Evolutionary conservation across 2,113 vertebrate species (phyloP), one percentile per base, ranked within the genome.

Genomic region (Scomber colias): DNA sequence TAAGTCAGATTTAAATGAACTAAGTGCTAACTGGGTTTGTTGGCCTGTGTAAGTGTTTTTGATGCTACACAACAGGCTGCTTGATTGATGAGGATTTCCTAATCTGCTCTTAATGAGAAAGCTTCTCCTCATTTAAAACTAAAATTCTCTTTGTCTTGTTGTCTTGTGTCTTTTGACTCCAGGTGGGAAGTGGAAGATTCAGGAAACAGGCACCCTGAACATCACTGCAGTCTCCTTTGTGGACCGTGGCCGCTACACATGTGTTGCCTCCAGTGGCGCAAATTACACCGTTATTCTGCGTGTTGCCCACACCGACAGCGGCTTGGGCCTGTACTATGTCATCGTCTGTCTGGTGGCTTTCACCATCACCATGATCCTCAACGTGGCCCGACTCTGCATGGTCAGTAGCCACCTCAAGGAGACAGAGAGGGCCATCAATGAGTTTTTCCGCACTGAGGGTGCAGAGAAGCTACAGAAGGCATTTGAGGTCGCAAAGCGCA

Each of bases 381-480:
- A 99, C 71, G 94, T 97, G 67, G 95, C 97, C 0, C 96, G 96
- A 1, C 93, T 99, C 69, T 97, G 97, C 90, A 97, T 98, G 97
- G 96, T 99, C 94, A 96, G 96, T 94, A 97, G 95, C 79, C 98
- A 99, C 91, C 95, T 99, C 40, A 97, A 96, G 82, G 96, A 98
- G 84, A 99, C 96, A 0, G 97, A 99, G 93, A 94, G 91, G 44
- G 97, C 97, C 77, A 97, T 99, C 94, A 97, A 99, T 3, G 98
- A 99, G 15, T 98, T 99, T 93, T 99, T 99, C 93, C 93, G 95
- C 60, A 98, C 96, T 0, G 98, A 99, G 71, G 98, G 98, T 2
- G 94, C 96, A 0, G 98, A 99, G 93, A 98, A 98, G 86, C 95
- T 99, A 45, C 98, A 99, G 94, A 98, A 96, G 69, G 98, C 98